A percentile compares a stretch with the other conserved stretches of the same genome.
These are phyloP conservation scores for Decapterus maruadsi DNA, from an alignment of 2,797 vertebrate species.

Conservation along the genomic window DNA sequence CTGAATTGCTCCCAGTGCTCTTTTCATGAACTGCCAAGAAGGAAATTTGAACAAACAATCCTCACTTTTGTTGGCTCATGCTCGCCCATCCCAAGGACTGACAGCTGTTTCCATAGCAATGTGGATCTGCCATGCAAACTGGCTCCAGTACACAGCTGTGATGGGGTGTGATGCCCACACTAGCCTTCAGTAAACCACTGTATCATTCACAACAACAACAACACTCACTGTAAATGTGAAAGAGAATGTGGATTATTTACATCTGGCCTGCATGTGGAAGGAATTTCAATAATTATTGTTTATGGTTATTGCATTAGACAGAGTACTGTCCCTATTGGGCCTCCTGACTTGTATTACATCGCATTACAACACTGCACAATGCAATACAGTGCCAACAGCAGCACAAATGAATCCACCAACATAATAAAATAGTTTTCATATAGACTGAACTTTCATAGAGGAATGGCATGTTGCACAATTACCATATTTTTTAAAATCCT, in stretches of 20 bases:
- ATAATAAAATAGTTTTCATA: no score
- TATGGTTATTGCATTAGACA: not conserved
- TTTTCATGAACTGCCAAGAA: slow-evolving; percentile 82
- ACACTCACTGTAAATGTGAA: not conserved
- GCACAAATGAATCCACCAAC: no score
- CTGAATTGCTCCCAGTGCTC: slow-evolving; percentile 74
- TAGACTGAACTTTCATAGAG: no score
- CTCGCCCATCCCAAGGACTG: slow-evolving; percentile 67
- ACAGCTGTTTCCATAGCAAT: slow-evolving; percentile 76
- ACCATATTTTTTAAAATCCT: not conserved
- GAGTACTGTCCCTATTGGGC: not conserved
- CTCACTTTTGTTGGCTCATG: slow-evolving; percentile 77
- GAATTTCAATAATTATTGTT: not conserved
- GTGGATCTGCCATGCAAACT: slow-evolving; percentile 60
- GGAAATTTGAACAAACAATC: slow-evolving; percentile 83
- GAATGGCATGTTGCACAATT: no score
- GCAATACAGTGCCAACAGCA: no score
- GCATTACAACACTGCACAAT: not conserved
- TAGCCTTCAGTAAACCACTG: not conserved
- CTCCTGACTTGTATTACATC: not conserved
- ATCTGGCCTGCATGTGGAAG: not conserved
- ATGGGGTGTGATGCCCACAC: slow-evolving; percentile 29
- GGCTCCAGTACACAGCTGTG: slow-evolving; percentile 40
- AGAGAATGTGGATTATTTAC: not conserved
- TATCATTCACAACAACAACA: not conserved